Evolutionary conservation across 2,888 invertebrate genomes (phyloP).

Genomic region (Drosophila algonquin): DNA sequence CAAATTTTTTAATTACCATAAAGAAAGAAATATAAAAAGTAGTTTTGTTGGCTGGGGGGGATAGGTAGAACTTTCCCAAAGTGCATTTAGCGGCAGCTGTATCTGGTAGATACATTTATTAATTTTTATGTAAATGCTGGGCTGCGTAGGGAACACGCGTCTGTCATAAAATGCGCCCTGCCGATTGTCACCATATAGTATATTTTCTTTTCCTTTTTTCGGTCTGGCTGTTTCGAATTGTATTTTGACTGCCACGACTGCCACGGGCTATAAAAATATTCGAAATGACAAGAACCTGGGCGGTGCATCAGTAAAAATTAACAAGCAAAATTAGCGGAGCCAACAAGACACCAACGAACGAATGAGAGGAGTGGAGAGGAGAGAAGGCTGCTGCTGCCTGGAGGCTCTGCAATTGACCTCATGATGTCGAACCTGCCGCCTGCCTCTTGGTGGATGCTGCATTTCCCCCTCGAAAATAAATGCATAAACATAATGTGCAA

Average conservation of each 20-base stretch:
- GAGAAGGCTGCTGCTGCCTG: conserved; percentile 7
- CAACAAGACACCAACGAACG: conserved; percentile 58
- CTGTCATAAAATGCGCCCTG: conserved; percentile 56
- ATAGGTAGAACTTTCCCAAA: conserved; percentile 61
- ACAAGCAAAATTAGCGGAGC: conserved; percentile 62
- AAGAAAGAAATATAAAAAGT: conserved; percentile 42
- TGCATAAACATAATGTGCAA: conserved; percentile 47
- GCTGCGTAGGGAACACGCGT: conserved; percentile 54
- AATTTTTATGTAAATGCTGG: conserved; percentile 62
- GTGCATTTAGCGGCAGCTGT: conserved; percentile 48
- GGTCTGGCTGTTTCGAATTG: conserved; percentile 45
- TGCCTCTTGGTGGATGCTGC: conserved; percentile 26
- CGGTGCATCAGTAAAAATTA: conserved; percentile 47
- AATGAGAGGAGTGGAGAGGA: conserved; percentile 12
- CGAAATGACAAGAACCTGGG: conserved; percentile 59
- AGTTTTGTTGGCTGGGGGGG: conserved; percentile 9
- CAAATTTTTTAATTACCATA: conserved; percentile 67
- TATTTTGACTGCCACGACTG: conserved; percentile 54
- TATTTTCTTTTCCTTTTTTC: conserved; percentile 26
- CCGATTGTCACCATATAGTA: conserved; percentile 54
- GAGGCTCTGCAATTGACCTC: conserved; percentile 62
- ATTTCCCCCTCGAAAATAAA: conserved; percentile 39
- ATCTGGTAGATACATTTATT: conserved; percentile 68
- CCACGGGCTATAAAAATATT: conserved; percentile 61
- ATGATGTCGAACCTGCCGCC: conserved; percentile 59